These are phyloP conservation scores for Tiaroga cobitis DNA, from an alignment of 2,797 vertebrate genomes.

Conservation along the genomic window DNA sequence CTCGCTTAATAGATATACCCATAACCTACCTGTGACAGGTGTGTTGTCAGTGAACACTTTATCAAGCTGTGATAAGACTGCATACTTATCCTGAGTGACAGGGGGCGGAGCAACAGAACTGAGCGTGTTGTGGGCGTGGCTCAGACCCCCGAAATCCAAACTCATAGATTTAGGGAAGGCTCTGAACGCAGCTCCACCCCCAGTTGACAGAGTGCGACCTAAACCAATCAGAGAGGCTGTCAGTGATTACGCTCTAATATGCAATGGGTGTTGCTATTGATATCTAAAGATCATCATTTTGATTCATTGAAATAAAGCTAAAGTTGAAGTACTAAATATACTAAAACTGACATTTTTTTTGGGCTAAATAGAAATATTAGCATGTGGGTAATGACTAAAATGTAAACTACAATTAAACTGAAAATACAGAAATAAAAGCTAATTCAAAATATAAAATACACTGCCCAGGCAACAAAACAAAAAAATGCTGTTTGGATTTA, in stretches of 20 bases:
- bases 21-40: slow-evolving; percentile 67
- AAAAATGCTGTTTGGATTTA: no score
- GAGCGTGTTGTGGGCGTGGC: slow-evolving; percentile 57
- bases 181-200: slow-evolving; percentile 77
- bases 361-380: background rate
- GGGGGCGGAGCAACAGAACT: slow-evolving; percentile 56
- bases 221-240: slow-evolving; percentile 41
- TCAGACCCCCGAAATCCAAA: slow-evolving; percentile 80
- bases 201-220: slow-evolving; percentile 78
- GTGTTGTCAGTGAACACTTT: slow-evolving; percentile 73
- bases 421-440: background rate
- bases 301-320: background rate
- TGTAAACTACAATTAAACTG: background rate
- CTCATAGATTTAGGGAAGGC: slow-evolving; percentile 83
- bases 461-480: no score
- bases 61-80: slow-evolving; percentile 80
- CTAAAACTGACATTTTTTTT: background rate
- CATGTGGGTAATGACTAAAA: background rate
- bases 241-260: background rate
- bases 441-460: background rate
- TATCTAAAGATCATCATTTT: no score
- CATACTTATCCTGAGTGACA: slow-evolving; percentile 74
- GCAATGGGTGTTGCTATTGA: background rate
- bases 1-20: background rate
- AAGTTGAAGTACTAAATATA: background rate